Conservation (phyloP, 2,888 invertebrate genomes). For the Ennomos quercinarius region DNA sequence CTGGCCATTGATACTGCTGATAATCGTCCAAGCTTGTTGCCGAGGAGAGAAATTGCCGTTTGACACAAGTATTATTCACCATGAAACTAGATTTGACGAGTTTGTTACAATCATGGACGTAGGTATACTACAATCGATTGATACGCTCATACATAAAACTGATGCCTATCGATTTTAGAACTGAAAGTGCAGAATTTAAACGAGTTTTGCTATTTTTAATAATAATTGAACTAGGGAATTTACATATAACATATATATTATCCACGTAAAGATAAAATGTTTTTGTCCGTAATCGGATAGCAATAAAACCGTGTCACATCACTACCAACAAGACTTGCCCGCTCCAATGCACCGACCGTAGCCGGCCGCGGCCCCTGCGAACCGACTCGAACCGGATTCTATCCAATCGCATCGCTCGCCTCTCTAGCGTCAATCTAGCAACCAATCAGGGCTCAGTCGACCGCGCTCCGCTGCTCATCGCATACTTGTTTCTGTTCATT, state of each 20-base stretch:
- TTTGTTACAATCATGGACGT: no score
- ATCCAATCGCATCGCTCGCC: constrained; percentile 72
- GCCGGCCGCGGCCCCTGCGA: constrained; percentile 75
- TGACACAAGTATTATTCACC: no score
- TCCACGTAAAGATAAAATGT: background rate
- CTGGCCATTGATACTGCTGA: no score
- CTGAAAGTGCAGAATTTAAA: no score
- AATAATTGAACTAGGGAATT: no score
- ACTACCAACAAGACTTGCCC: constrained; percentile 49
- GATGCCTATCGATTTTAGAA: no score
- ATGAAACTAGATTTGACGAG: no score
- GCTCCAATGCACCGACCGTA: constrained; percentile 66
- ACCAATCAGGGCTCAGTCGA: constrained; percentile 80
- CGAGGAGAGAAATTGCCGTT: no score
- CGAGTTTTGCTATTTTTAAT: no score
- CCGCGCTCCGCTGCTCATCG: constrained; percentile 57
- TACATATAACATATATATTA: background rate
- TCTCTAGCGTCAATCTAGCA: constrained; percentile 73
- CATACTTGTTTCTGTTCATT: constrained; percentile 56
- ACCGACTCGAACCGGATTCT: constrained; percentile 78
- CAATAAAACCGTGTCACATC: constrained; percentile 52
- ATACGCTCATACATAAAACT: no score
- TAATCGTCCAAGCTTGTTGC: no score
- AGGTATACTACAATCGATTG: no score
- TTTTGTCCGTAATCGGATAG: constrained; percentile 12